Evolutionary conservation across 2,797 vertebrate genomes (phyloP), one percentile per base, ranked within the genome.

Genomic region (Mormyrops boulengeri): DNA sequence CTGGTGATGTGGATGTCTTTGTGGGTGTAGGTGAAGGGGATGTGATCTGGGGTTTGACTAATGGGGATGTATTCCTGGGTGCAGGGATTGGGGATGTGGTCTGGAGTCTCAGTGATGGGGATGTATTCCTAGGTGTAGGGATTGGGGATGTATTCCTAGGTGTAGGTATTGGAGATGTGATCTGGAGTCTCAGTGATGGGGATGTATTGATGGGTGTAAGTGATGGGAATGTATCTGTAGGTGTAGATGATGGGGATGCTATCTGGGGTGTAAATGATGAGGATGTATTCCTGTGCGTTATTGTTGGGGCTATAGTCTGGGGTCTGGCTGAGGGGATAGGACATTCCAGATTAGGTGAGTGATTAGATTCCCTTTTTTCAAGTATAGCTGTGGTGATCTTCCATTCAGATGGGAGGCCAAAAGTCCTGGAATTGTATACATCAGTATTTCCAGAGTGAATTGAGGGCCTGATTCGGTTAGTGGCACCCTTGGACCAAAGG

Each of bases 31-130:
- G 87, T 88, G 92, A 92, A 4, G 86, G 69, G 84, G 91, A 90
- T 87, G 77, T 87, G 12, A 92, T 90, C 30, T 47, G 90, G 87
- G 92, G 62, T 55, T 14, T 60, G 38, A 34, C 90, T 91, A 90
- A 55, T 17, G 88, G 11, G 8, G 0, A 34, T 30, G 62, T n/a
- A 57, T 57, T 91, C 12, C 22, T 89, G 47, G 90, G 8, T 62
- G 94, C 92, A 38, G 93, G 93, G 85, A 94, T 95, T 14, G 94
- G 94, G 88, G 92, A 89, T 90, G 91, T 95, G 26, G 95, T 93
- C 92, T 93, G 66, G 95, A 94, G 90, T 95, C 91, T 93, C 38
- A 91, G 17, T n/a, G 88, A 93, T 12, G n/a, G 47, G 14, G 57
- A 77, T 22, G 9, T 87, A 19, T 88, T 88, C 5, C 88, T 87